phyloP scores from a whole-genome alignment of 2,113 vertebrate species.

The Aleadryas rufinucha region DNA sequence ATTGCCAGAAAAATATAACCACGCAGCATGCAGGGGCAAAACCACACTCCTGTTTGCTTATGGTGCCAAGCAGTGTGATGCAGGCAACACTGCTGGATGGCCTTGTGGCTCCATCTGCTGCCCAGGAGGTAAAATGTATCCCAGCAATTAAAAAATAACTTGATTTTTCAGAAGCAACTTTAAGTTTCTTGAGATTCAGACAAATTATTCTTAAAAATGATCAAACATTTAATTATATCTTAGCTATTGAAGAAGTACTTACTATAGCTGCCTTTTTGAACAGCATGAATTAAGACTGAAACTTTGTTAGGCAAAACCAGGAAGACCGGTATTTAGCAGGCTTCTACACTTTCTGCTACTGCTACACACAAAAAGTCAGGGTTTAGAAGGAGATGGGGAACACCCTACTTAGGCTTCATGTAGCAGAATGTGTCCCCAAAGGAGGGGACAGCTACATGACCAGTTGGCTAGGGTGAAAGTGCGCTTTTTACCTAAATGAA shows the following conservation, averaged over 20 bases:
- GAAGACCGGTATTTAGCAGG: not conserved
- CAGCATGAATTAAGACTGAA: not conserved
- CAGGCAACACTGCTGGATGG: not conserved
- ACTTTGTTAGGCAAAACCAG: not conserved
- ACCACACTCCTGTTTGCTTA: not conserved
- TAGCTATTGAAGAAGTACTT: not conserved
- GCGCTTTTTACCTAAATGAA: not conserved
- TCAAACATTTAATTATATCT: not conserved
- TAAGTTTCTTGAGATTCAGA: not conserved
- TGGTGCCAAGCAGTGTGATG: not conserved
- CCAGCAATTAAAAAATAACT: not conserved
- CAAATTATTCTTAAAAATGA: not conserved
- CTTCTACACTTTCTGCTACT: not conserved
- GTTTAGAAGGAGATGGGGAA: not conserved
- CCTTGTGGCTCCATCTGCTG: conserved; percentile 23
- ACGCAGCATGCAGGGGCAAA: not conserved
- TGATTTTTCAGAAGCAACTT: not conserved
- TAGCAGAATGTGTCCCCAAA: not conserved
- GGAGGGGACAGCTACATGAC: not conserved
- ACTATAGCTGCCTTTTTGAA: not conserved
- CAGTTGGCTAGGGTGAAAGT: not conserved
- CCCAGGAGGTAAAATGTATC: not conserved
- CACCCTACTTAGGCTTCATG: not conserved
- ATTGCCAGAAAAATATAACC: not conserved
- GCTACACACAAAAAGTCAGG: not conserved